These are phyloP conservation scores for Psammodynastes pulverulentus DNA, from an alignment of 2,113 vertebrate species.

Conservation along the genomic window DNA sequence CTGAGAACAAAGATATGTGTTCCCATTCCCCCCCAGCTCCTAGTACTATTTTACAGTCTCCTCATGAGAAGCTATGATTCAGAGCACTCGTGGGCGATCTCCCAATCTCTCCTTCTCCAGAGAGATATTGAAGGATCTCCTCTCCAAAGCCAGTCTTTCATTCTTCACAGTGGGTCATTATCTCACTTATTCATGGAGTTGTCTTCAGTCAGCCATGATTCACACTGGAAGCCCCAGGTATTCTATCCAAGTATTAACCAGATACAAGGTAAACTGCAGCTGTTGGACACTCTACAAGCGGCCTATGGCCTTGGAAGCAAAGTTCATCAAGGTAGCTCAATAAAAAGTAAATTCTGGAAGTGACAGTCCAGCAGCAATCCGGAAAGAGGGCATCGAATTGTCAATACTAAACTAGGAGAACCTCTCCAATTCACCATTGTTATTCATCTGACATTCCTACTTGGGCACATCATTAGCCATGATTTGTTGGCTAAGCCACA, in stretches of 20 bases:
- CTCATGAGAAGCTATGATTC: neutral
- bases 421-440: neutral
- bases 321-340: neutral
- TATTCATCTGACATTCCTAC: neutral
- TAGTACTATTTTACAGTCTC: neutral
- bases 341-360: neutral
- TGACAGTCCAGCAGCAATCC: neutral
- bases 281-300: neutral
- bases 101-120: neutral
- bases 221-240: neutral
- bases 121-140: neutral
- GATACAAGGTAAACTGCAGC: neutral
- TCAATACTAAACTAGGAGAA: neutral
- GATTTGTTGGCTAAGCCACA: neutral
- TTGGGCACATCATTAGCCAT: neutral
- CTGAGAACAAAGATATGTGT: neutral
- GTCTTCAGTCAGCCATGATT: neutral
- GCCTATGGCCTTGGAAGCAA: neutral
- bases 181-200: no score
- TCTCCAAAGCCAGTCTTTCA: neutral
- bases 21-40: neutral
- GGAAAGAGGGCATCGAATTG: neutral
- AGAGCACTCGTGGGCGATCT: neutral
- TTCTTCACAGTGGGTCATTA: neutral
- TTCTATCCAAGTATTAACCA: neutral